phyloP scores from a whole-genome alignment of 2,888 invertebrate genomes.

The Drosophila recens region DNA sequence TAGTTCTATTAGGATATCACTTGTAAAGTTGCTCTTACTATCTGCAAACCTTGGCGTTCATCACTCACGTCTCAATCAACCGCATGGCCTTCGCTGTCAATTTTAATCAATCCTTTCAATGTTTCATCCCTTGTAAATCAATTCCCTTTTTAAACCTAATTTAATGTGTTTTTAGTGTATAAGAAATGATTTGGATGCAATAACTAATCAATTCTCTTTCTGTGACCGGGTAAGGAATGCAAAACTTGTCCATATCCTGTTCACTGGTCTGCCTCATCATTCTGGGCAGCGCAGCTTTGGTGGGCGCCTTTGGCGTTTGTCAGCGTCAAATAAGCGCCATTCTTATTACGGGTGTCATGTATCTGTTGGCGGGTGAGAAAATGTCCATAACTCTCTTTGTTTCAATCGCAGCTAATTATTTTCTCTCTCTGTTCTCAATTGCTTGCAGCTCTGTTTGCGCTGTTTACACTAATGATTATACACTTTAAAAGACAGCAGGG shows the following conservation, averaged over 20 bases:
- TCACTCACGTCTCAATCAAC: background rate
- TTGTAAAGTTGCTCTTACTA: background rate
- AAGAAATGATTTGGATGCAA: background rate
- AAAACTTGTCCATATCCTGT: constrained; percentile 97
- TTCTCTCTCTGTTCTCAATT: background rate
- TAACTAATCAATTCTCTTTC: constrained; percentile 11
- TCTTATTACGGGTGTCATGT: constrained; percentile 97
- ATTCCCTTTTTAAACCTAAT: background rate
- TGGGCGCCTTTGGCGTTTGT: constrained; percentile 95
- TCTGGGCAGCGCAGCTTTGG: constrained; percentile 93
- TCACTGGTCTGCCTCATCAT: constrained; percentile 96
- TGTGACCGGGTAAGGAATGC: constrained; percentile 90
- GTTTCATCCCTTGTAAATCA: constrained; percentile 25
- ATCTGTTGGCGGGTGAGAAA: constrained; percentile 93
- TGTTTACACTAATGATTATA: constrained; percentile 96
- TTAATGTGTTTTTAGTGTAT: background rate
- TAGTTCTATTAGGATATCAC: background rate
- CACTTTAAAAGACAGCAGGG: constrained; percentile 94
- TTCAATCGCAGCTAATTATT: background rate
- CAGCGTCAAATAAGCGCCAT: constrained; percentile 97
- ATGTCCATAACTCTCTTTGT: background rate
- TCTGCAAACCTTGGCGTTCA: background rate
- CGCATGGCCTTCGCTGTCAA: constrained; percentile 17
- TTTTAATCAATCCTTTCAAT: background rate
- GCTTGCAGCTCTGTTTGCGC: constrained; percentile 92